Conservation (phyloP, 2,888 invertebrate genomes). For the Melinaea menophilus region DNA sequence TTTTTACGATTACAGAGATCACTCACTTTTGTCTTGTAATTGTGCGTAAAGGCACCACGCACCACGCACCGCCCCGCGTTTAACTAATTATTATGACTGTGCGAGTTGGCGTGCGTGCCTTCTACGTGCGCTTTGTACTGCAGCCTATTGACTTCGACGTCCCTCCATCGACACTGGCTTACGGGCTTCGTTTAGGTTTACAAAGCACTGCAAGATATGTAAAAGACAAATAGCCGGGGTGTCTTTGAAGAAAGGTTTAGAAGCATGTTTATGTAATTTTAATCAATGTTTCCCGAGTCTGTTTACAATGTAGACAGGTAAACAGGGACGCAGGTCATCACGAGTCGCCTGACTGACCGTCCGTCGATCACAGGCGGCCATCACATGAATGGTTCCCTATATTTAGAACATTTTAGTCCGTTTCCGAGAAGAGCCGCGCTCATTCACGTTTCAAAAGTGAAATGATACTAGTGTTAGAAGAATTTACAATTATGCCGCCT, state of each 20-base stretch:
- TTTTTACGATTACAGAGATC: slow-evolving; percentile 22
- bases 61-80: not conserved
- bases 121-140: not conserved
- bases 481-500: not conserved
- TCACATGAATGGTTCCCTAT: slow-evolving; percentile 23
- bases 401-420: slow-evolving; percentile 17
- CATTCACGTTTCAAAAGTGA: slow-evolving; percentile 10
- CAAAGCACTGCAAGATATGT: no score
- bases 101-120: not conserved
- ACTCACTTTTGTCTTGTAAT: slow-evolving; percentile 22
- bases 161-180: no score
- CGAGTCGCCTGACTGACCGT: slow-evolving; percentile 7
- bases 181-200: no score
- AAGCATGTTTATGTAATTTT: no score
- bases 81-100: slow-evolving; percentile 1
- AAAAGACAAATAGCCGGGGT: no score
- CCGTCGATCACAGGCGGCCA: slow-evolving; percentile 22
- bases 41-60: slow-evolving; percentile 3
- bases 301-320: slow-evolving; percentile 1
- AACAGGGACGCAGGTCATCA: not conserved
- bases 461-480: not conserved
- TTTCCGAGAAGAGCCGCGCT: slow-evolving; percentile 12
- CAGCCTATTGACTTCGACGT: no score
- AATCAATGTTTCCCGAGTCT: not conserved
- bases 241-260: no score